Evolutionary conservation across 2,113 vertebrate genomes (phyloP).

Genomic region (Falcunculus frontatus): DNA sequence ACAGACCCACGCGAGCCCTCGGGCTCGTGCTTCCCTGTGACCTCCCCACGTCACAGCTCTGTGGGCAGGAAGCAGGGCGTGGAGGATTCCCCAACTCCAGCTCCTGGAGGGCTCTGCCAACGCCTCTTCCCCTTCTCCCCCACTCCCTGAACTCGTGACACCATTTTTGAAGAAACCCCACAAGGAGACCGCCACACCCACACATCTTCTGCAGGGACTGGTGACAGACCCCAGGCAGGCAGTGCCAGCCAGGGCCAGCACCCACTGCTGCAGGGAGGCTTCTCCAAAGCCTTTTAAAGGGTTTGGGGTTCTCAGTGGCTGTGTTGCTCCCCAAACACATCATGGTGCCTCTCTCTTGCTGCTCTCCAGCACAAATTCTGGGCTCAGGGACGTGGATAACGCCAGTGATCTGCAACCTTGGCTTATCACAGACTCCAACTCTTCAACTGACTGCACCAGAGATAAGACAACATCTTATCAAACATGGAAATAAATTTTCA

Average conservation of each 20-base stretch:
- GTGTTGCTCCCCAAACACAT: rapidly evolving
- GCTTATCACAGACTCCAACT: neutral
- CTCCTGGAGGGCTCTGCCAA: neutral
- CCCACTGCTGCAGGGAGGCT: neutral
- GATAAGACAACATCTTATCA: neutral
- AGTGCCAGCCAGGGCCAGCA: neutral
- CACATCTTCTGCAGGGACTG: neutral
- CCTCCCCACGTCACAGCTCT: rapidly evolving
- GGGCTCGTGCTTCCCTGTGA: neutral
- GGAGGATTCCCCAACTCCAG: neutral
- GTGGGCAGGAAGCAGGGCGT: neutral
- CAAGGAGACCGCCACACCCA: neutral
- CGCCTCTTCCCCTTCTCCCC: neutral
- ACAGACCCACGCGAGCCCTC: rapidly evolving
- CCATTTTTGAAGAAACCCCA: neutral
- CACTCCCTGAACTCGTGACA: neutral
- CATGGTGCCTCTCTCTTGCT: neutral
- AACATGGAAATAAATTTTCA: rapidly evolving
- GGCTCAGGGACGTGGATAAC: neutral
- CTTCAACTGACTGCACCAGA: neutral
- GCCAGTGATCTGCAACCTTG: rapidly evolving
- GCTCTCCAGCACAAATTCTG: neutral
- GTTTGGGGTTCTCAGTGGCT: neutral
- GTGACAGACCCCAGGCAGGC: neutral
- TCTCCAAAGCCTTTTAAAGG: neutral